Percentiles rank a stretch among this genome's conserved stretches.
These are phyloP conservation scores for Pedetes capensis DNA, from an alignment of 2,113 vertebrate species.

Conservation along the genomic window DNA sequence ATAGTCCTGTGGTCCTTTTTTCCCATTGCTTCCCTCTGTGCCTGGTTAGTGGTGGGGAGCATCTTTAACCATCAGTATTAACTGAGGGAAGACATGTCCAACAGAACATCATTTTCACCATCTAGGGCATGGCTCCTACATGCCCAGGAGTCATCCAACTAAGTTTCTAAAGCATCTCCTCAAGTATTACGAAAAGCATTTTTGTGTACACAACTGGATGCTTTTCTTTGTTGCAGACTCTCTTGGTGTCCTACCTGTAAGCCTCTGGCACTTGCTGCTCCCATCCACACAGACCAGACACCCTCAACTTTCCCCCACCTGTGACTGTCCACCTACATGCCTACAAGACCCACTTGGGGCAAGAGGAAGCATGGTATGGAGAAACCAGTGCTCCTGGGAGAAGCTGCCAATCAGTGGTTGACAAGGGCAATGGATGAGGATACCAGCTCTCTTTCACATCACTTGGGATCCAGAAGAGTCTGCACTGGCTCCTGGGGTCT, in stretches of 20 bases:
- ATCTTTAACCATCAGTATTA: neutral
- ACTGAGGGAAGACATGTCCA: neutral
- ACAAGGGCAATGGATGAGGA: neutral
- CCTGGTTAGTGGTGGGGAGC: neutral
- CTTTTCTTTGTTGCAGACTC: neutral
- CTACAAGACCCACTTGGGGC: neutral
- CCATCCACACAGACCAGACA: neutral
- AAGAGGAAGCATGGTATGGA: neutral
- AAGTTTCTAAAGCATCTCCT: neutral
- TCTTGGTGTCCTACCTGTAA: neutral
- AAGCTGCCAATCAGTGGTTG: neutral
- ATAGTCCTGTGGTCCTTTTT: neutral
- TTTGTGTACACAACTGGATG: rapidly evolving
- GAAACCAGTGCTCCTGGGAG: neutral
- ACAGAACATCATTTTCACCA: rapidly evolving
- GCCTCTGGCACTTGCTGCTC: neutral
- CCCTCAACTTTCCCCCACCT: neutral
- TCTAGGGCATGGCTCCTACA: too few species aligned
- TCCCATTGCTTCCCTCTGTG: neutral
- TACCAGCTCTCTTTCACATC: neutral
- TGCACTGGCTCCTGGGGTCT: rapidly evolving
- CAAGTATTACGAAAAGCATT: neutral
- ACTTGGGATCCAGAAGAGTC: neutral
- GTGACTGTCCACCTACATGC: neutral
- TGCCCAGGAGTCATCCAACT: neutral